Evolutionary conservation across 1,140 invertebrate species (phyloP), one percentile per base, ranked within the genome.

Genomic region (Cydia fagiglandana): DNA sequence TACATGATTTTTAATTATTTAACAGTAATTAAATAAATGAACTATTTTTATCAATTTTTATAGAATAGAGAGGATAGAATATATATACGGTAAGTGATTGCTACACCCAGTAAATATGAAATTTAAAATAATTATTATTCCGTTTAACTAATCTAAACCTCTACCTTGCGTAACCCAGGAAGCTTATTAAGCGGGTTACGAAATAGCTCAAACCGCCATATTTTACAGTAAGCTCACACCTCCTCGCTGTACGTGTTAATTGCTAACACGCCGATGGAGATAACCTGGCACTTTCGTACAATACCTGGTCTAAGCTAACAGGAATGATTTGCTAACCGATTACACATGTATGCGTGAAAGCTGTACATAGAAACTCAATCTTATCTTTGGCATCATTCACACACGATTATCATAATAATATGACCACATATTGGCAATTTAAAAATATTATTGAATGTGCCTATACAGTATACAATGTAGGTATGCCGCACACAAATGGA

Each of bases 211-310:
- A 41, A 68, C 50, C 30, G 38, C 66, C 34, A 70, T 70, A 41
- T 38, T 70, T 70, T 45, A 70, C 15, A 12, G 30, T n/a, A 24
- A 38, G 66, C 66, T 70, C 66, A 70, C 30, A 70, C 66, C 66
- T 70, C 38, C 66, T 70, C 64, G 28, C 4, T 70, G 66, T 70
- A 70, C 28, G 30, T 9, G 66, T 70, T 70, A 70, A 70, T 70
- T 70, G 66, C 66, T 17, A 70, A 70, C 66, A 70, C 66, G 66
- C 34, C 9, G 34, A 45, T 17, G 17, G 66, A 38, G 30, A 38
- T 70, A 70, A 70, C 66, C 66, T 61, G 15, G 1, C 34, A 17
- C 66, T 70, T 70, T 70, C 34, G 66, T 15, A 68, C 64, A 68
- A 34, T 68, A 68, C 56, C 56, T 24, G 17, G 56, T 7, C 24